Conservation (phyloP, 2,888 invertebrate genomes). For the Aleiodes testaceus region DNA sequence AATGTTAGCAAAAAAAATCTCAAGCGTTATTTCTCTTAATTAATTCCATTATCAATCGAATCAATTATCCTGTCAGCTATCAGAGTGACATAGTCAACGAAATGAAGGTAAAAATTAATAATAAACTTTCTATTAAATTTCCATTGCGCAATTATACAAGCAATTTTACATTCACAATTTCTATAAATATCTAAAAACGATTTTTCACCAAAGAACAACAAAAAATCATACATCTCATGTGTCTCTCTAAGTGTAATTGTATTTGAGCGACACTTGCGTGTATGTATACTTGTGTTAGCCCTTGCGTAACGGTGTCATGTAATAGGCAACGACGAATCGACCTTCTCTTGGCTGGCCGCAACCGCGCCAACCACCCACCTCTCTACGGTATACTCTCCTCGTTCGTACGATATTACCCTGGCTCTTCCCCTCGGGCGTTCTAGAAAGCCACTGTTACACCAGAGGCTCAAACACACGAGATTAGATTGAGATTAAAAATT, state of each 20-base stretch:
- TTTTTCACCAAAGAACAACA: neutral
- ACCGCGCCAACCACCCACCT: conserved; percentile 30
- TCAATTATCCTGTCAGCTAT: too few species aligned
- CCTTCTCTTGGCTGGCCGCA: conserved; percentile 60
- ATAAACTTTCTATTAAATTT: conserved; percentile 36
- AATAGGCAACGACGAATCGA: conserved; percentile 64
- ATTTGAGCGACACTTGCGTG: conserved; percentile 9
- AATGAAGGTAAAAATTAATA: neutral
- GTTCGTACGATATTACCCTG: conserved; percentile 28
- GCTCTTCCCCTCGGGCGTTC: conserved; percentile 25
- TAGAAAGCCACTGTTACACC: conserved; percentile 36
- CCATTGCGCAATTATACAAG: conserved; percentile 50
- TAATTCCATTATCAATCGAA: too few species aligned
- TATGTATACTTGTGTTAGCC: conserved; percentile 40
- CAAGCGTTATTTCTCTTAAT: too few species aligned
- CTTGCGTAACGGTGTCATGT: conserved; percentile 68
- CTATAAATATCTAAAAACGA: neutral
- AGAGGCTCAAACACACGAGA: conserved; percentile 18
- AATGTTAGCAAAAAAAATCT: too few species aligned
- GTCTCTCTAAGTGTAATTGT: conserved; percentile 8
- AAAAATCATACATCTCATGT: neutral
- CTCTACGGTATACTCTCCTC: conserved; percentile 35
- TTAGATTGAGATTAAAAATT: conserved; percentile 11
- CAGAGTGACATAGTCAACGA: neutral
- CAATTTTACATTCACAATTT: conserved; percentile 43